Base-by-base conservation (phyloP, 2,113 vertebrate genomes). In the Oryzias javanicus region DNA sequence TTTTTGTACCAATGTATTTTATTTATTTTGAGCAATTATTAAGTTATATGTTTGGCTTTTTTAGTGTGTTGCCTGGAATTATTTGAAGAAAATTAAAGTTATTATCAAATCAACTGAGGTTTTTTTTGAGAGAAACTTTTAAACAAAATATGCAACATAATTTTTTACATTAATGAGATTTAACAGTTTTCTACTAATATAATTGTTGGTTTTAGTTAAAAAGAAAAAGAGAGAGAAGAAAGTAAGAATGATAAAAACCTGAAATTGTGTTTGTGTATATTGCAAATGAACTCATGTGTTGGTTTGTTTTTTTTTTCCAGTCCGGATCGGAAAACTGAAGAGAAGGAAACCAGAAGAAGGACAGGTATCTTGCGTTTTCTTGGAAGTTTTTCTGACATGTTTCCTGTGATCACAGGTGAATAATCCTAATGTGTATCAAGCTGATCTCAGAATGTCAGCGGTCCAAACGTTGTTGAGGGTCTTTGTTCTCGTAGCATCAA, bases 261-360 rank as follows among this genome's bases (percentile, higher is more conserved):
- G n/a, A n/a, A 18, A n/a, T 13, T 47, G 5, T 0, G 15, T 55
- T 52, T 44, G 35, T 57, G 51, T 19, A 4, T 27, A 6, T 47
- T 1, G 22, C 17, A 1, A 1, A 25, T 15, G 1, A 5, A n/a
- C 2, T 60, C 19, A 35, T 60, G 6, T 17, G 15, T 72, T 14
- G 64, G 2, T 55, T 2, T 59, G 66, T 52, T 71, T 40, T 77
- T 51, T 77, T 48, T 74, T 70, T 42, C 15, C 80, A 90, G 89
- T 85, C 77, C 83, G 83, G 71, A 88, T 89, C 5, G 80, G 84
- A 20, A 90, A 88, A 46, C 72, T 89, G 84, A 89, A 88, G 79
- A 81, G 80, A 64, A 83, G 84, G 59, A 87, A 88, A 78, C 85
- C 73, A 60, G 87, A 87, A 46, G 79, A 85, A 0, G 75, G 62